Conservation (phyloP, 2,888 invertebrate species). For the Piscicola geometra region DNA sequence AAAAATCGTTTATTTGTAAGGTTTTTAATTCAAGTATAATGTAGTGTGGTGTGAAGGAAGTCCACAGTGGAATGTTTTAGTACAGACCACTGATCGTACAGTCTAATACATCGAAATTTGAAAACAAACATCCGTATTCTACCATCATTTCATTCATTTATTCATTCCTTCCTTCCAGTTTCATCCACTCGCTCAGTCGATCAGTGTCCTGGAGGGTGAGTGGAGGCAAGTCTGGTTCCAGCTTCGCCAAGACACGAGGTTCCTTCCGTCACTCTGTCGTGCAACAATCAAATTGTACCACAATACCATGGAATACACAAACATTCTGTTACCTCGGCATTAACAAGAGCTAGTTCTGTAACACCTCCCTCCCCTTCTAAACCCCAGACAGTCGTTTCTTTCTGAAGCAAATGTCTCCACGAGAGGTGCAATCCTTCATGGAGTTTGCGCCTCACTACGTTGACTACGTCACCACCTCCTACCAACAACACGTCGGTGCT, state of each 20-base stretch:
- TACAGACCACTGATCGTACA: too few relatives aligned
- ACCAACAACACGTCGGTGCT: constrained; percentile 57
- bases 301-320: too few relatives aligned
- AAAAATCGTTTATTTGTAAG: too few relatives aligned
- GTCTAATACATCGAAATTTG: too few relatives aligned
- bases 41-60: too few relatives aligned
- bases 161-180: constrained; percentile 46
- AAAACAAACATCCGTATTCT: too few relatives aligned
- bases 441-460: constrained; percentile 94
- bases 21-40: too few relatives aligned
- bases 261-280: constrained; percentile 37
- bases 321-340: too few relatives aligned
- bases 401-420: constrained; percentile 86
- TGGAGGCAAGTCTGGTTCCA: constrained; percentile 94
- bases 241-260: constrained; percentile 85
- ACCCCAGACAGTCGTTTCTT: constrained; percentile 77
- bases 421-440: constrained; percentile 84
- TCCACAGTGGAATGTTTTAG: too few relatives aligned
- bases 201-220: constrained; percentile 63
- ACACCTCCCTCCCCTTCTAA: neutral
- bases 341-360: too few relatives aligned
- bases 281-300: neutral
- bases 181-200: constrained; percentile 52
- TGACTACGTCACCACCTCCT: constrained; percentile 75
- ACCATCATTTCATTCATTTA: too few relatives aligned